phyloP scores from a whole-genome alignment of 2,888 invertebrate genomes.

The Stramonita haemastoma region DNA sequence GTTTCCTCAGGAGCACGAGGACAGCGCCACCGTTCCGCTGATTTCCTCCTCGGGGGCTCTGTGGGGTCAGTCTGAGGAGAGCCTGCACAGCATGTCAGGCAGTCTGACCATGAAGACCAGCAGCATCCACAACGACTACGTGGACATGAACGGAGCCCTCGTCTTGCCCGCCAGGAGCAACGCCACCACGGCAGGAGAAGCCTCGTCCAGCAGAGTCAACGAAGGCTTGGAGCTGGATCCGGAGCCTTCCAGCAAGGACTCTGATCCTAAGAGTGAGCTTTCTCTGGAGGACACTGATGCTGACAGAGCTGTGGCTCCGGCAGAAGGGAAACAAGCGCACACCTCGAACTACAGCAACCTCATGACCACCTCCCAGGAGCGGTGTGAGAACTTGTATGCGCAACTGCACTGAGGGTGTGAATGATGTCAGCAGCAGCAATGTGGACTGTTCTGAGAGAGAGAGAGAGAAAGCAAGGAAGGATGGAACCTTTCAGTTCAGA shows the following conservation, averaged over 20 bases:
- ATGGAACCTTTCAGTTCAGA: too few species aligned
- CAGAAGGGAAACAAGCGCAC: background rate
- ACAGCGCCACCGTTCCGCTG: conserved; percentile 17
- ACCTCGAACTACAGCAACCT: conserved; percentile 23
- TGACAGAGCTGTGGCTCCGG: too few species aligned
- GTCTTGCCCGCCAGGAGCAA: background rate
- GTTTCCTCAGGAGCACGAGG: background rate
- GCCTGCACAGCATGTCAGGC: conserved; percentile 31
- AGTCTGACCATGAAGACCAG: conserved; percentile 14
- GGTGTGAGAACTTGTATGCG: conserved; percentile 29
- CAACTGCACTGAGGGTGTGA: conserved; percentile 22
- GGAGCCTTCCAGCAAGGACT: background rate
- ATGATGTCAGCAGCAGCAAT: background rate
- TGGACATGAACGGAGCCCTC: conserved; percentile 39
- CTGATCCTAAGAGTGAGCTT: background rate
- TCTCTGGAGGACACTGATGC: background rate
- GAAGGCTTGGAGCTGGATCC: background rate
- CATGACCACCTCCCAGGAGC: conserved; percentile 13
- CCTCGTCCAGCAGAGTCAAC: too few species aligned
- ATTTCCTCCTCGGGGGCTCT: background rate
- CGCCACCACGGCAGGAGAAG: background rate
- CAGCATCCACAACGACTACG: conserved; percentile 39
- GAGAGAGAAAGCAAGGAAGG: too few species aligned
- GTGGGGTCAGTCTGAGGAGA: conserved; percentile 29
- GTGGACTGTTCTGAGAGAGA: too few species aligned